Conservation (phyloP, 2,797 vertebrate genomes). For the Peromyscus attwateri region DNA sequence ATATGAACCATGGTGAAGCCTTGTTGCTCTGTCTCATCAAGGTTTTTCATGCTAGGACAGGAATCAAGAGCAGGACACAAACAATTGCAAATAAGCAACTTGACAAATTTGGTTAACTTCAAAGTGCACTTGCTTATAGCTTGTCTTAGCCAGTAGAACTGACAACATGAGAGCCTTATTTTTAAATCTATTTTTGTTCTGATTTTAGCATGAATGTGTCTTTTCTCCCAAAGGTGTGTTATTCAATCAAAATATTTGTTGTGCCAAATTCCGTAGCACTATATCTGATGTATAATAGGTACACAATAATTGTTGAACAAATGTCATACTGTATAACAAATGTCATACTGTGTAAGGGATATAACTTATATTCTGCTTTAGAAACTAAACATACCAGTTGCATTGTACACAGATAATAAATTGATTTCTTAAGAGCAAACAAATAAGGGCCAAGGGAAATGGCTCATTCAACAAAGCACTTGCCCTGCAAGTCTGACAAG, state of each 20-base stretch:
- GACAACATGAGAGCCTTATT: constrained; percentile 14
- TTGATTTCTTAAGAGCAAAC: constrained; percentile 24
- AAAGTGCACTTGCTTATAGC: constrained; percentile 3
- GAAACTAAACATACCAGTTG: constrained; percentile 44
- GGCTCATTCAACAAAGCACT: neutral
- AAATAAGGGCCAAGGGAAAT: neutral
- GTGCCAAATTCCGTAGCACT: constrained; percentile 42
- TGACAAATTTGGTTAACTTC: neutral
- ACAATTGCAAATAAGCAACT: neutral
- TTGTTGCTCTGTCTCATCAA: constrained; percentile 19
- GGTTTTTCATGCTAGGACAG: constrained; percentile 5
- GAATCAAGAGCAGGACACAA: neutral
- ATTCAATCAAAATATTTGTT: constrained; percentile 50
- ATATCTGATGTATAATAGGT: neutral
- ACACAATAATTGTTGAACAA: constrained; percentile 11
- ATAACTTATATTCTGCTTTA: constrained; percentile 62
- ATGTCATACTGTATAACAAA: neutral
- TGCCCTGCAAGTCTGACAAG: neutral
- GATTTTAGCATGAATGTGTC: constrained; percentile 13
- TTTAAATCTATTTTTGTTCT: constrained; percentile 53
- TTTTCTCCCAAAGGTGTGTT: neutral
- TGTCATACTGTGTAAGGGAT: neutral
- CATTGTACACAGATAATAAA: constrained; percentile 55
- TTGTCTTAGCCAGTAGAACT: constrained; percentile 35
- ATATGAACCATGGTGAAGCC: constrained; percentile 27